Base-by-base conservation (phyloP, 2,797 vertebrate genomes). In the Hemibagrus guttatus region DNA sequence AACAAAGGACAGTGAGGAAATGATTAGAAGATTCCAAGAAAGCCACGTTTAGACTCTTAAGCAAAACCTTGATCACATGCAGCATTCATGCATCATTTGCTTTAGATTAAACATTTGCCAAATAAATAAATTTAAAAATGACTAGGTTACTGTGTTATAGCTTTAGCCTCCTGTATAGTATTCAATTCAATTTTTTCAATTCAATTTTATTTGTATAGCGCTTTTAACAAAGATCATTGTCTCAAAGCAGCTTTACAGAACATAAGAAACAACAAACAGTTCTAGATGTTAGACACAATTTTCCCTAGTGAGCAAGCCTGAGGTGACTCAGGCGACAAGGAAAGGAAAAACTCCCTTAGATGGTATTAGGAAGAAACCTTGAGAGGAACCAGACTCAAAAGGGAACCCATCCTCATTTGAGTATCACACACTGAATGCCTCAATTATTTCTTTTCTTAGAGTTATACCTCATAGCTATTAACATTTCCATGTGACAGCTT, bases 401-500 rank as follows among this genome's bases (percentile, higher is more conserved):
- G n/a, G n/a, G n/a, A n/a, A n/a, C n/a, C n/a, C n/a, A n/a, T n/a
- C n/a, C n/a, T n/a, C n/a, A n/a, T n/a, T n/a, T n/a, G n/a, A n/a
- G n/a, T 23, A 42, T 61, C n/a, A 21, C 39, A 23, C 12, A 66
- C 26, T 12, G 4, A 46, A 64, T 46, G 52, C 46, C 21, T 76
- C 19, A 75, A 83, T 83, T 54, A 79, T 68, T 61, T 9, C 31
- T 14, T 81, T 78, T 49, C 58, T 58, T 35, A 66, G 26, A 19
- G 46, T n/a, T 42, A 42, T 64, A 31, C 9, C 16, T 52, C 12
- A 31, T 42, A 49, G 78, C 58, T 74, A 74, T 71, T 46, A 64
- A 12, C 52, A 54, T 81, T 64, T 66, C 42, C 26, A 26, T 81
- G 59, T 64, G 19, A 31, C 12, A 2, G 16, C 28, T 71, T 63